phyloP scores from a whole-genome alignment of 2,797 vertebrate species.

The Spondyliosoma cantharus region DNA sequence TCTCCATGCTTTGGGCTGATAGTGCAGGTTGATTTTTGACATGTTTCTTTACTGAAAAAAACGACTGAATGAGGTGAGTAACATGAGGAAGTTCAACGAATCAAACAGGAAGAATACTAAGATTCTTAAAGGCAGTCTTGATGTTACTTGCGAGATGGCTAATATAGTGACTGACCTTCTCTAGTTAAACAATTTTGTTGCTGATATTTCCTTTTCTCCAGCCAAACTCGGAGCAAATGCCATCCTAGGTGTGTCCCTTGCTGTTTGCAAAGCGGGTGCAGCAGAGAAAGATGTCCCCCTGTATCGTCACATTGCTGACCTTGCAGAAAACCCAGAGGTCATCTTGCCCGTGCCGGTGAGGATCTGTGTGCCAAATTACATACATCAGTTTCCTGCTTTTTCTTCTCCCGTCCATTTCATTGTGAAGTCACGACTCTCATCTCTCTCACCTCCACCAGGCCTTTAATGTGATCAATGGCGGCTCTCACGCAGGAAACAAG shows the following conservation, averaged over 20 bases:
- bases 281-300: constrained; percentile 95
- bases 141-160: no score
- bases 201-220: constrained; percentile 60
- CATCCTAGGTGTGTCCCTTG: constrained; percentile 95
- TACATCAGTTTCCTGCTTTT: background rate
- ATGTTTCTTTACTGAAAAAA: no score
- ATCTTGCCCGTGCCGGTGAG: constrained; percentile 95
- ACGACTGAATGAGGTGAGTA: background rate
- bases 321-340: constrained; percentile 92
- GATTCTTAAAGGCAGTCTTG: no score
- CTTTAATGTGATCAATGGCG: constrained; percentile 97
- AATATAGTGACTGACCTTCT: no score
- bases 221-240: constrained; percentile 96
- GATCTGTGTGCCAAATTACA: constrained; percentile 26
- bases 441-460: constrained; percentile 80
- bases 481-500: constrained; percentile 97
- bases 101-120: no score
- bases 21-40: no score
- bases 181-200: background rate
- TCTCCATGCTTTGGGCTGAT: no score
- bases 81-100: no score
- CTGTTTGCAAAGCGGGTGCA: constrained; percentile 96
- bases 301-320: constrained; percentile 95
- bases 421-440: background rate
- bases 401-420: background rate